Evolutionary conservation across 1,140 invertebrate genomes (phyloP), one percentile per base, ranked within the genome.

Genomic region (Notospermus geniculatus): DNA sequence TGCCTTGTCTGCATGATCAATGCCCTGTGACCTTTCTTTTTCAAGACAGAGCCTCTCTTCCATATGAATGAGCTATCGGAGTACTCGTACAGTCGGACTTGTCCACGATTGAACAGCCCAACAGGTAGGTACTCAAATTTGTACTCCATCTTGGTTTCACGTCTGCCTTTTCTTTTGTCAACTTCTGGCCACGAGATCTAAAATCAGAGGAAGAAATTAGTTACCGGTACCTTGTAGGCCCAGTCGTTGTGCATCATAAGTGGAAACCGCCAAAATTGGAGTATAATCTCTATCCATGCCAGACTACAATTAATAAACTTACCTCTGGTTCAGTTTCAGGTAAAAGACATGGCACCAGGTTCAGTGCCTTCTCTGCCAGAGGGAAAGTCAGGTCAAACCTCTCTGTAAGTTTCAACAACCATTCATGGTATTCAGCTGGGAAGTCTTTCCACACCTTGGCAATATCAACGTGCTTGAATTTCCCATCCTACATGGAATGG

Each of bases 381-480:
- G 75, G 71, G 59, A 78, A 81, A 1, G 78, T 81, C 57, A 81
- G 66, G 60, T 80, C 78, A 74, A 81, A 81, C 61, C 77, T 76
- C 57, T 81, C 78, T 0, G 79, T 81, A 25, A 81, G 66, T 46
- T 74, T 64, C 15, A 81, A 66, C 17, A 81, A 65, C 79, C 79
- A 81, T 0, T 70, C 68, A 55, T 77, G 78, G 11, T 79, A 65
- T 0, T 72, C 64, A 22, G 60, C 54, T 0, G 67, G 59, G 53
- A 77, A 81, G 13, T 71, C 62, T 22, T 65, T 53, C 79, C 79
- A 81, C 15, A 81, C 67, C 2, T 65, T 62, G 17, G 46, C 63
- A 55, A 81, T 66, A 54, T 80, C 71, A 17, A 64, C 64, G 53
- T 77, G 71, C 4, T 61, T 29, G 23, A 81, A 64, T 53, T 71